Evolutionary conservation across 2,797 vertebrate species (phyloP), one percentile per base, ranked within the genome.

Genomic region (Tolypeutes matacus): DNA sequence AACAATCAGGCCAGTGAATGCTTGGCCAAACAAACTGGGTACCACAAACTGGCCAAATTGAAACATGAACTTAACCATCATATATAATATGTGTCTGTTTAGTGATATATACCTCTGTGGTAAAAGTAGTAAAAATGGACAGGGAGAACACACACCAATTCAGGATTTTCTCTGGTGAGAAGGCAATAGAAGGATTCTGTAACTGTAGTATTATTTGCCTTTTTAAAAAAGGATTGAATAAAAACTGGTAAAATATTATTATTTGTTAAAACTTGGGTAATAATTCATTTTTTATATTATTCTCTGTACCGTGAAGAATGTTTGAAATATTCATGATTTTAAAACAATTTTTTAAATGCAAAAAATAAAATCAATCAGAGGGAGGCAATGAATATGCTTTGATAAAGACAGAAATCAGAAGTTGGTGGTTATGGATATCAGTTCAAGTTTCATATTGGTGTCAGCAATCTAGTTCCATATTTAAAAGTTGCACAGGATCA

Each of bases 271-370:
- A 72, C 11, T 53, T 17, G 17, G 53, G 53, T 53, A 17, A 53
- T 5, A 18, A 17, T 18, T 53, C 11, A 46, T 53, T 53, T 18
- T 20, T 92, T 86, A n/a, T 49, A 70, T 56, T 77, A 53, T 21
- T 84, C 31, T 94, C 46, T 69, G 51, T 70, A 42, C 36, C 31
- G 12, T 29, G 36, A 88, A 84, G 42, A 62, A 20, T 72, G 39
- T 65, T 95, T 91, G 58, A 93, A 85, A 91, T 75, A 90, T 62
- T 95, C 39, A 69, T 69, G 72, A 84, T 49, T 88, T 93, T 42
- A 29, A 93, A 90, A 88, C 80, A 77, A 87, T 51, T 85, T 53
- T 18, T 91, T 75, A 36, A 58, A 64, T 60, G 18, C 53, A 76
- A 91, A 75, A 81, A 49, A n/a, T 51, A 42, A 95, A 89, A 83